Evolutionary conservation across 2,113 vertebrate species (phyloP).

Genomic region (Ellobius talpinus): DNA sequence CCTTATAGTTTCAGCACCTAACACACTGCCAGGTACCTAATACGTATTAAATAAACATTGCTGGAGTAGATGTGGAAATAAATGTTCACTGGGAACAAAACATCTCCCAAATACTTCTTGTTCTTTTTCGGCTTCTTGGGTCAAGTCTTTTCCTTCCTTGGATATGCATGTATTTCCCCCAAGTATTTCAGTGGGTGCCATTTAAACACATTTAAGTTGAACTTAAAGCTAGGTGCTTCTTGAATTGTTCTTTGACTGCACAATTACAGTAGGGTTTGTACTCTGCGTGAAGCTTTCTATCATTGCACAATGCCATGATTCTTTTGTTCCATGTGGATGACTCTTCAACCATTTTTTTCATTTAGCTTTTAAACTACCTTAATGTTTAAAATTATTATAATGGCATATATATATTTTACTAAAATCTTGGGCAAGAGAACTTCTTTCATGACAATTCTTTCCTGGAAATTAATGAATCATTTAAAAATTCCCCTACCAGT

Average conservation of each 20-base stretch:
- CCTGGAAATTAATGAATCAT: background rate
- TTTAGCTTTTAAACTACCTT: background rate
- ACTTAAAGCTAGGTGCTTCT: background rate
- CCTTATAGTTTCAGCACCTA: constrained; percentile 24
- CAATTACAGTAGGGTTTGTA: background rate
- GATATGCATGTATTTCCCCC: background rate
- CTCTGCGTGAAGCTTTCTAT: background rate
- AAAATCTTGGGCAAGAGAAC: background rate
- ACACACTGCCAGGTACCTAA: constrained; percentile 39
- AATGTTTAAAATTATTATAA: background rate
- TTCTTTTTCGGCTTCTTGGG: constrained; percentile 27
- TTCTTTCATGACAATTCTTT: background rate
- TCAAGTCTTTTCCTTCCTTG: background rate
- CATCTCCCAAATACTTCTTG: background rate
- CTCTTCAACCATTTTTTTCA: constrained; percentile 11
- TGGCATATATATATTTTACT: background rate
- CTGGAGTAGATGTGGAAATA: constrained; percentile 36
- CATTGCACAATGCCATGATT: background rate
- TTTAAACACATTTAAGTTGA: background rate
- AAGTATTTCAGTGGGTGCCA: background rate
- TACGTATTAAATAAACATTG: constrained; percentile 35
- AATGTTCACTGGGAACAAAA: background rate
- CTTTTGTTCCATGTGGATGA: background rate
- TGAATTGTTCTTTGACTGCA: background rate
- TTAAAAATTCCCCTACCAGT: background rate